Conservation (phyloP, 1,140 invertebrate genomes). For the Ceratina australensis region DNA sequence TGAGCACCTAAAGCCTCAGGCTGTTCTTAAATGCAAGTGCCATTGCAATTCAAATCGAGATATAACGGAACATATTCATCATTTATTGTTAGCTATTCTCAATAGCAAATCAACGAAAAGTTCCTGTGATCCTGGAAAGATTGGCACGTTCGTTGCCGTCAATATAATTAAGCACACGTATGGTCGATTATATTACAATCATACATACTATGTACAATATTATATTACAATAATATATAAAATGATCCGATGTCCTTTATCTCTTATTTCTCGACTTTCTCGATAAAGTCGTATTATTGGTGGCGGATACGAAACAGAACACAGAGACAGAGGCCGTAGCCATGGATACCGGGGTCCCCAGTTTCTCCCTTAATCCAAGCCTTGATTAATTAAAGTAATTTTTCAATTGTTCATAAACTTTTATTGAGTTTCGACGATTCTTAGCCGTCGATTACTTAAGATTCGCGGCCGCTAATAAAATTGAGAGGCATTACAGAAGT, state of each 20-base stretch:
- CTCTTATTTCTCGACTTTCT: background rate
- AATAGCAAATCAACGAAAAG: too few relatives aligned
- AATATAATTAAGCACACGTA: too few relatives aligned
- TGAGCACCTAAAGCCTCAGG: background rate
- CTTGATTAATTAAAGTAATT: constrained; percentile 56
- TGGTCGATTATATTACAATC: constrained; percentile 23
- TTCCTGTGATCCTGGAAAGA: too few relatives aligned
- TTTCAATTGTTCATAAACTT: constrained; percentile 44
- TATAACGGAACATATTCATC: too few relatives aligned
- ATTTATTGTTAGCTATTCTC: too few relatives aligned
- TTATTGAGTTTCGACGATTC: background rate
- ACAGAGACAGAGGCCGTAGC: constrained; percentile 47
- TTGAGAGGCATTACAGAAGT: background rate
- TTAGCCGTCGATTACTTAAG: too few relatives aligned
- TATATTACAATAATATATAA: background rate
- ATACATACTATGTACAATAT: too few relatives aligned
- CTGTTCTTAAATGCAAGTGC: background rate
- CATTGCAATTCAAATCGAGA: background rate
- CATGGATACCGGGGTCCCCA: constrained; percentile 57
- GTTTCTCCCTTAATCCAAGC: constrained; percentile 56
- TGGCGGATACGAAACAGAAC: constrained; percentile 45
- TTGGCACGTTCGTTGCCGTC: too few relatives aligned
- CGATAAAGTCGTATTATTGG: constrained; percentile 39
- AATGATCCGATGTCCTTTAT: constrained; percentile 53
- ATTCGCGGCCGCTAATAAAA: background rate